Conservation (phyloP, 1,140 invertebrate species). For the Archivesica marissinica region DNA sequence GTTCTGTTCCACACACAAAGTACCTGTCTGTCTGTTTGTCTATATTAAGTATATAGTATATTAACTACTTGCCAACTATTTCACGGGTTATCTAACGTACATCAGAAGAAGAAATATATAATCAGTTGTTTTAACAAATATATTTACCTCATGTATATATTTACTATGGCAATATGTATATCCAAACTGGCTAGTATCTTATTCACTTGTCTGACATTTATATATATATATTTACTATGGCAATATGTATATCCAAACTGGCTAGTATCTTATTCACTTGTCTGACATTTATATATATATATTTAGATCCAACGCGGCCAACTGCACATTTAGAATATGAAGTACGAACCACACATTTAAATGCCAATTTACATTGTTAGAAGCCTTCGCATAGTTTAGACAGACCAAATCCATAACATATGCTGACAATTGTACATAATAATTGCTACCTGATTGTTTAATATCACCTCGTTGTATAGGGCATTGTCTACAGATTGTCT, state of each 20-base stretch:
- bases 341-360: slow-evolving; percentile 10
- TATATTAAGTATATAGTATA: no score
- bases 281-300: neutral
- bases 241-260: neutral
- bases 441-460: slow-evolving; percentile 42
- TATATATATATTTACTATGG: neutral
- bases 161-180: neutral
- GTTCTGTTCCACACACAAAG: no score
- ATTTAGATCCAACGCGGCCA: neutral
- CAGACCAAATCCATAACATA: slow-evolving; percentile 9
- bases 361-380: slow-evolving; percentile 47
- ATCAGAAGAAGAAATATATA: no score
- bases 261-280: neutral
- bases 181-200: neutral
- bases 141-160: neutral
- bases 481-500: neutral
- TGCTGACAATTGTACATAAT: slow-evolving; percentile 39
- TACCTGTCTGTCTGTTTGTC: no score
- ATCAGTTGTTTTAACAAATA: no score
- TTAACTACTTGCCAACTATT: no score
- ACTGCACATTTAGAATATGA: neutral
- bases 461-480: slow-evolving; percentile 10
- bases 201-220: neutral
- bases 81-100: no score
- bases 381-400: slow-evolving; percentile 38